Evolutionary conservation across 1,140 invertebrate species (phyloP), one percentile per base, ranked within the genome.

Genomic region (Drosophila asahinai): DNA sequence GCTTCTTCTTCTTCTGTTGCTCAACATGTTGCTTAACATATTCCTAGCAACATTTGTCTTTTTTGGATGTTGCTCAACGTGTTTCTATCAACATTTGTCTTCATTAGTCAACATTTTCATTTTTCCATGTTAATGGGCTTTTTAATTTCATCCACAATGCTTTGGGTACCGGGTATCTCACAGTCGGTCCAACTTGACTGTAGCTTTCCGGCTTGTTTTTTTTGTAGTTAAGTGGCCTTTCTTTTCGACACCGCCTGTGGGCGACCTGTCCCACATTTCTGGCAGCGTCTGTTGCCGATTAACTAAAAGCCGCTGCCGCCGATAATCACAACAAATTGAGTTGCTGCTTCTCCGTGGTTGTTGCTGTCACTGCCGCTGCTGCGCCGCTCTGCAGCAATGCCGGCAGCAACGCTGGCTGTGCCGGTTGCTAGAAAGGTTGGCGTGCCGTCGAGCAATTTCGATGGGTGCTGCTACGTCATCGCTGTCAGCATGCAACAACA

Each of bases 301-400:
- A 55, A 38, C 40, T 78, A 48, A 66, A 36, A 70, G 60, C 64
- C 60, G 38, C 38, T 57, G 54, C 45, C 19, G 83, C 54, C 64
- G 79, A 86, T 86, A 86, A 81, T 75, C 68, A 66, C 63, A 76
- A 72, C 54, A 82, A 86, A 86, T 86, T 71, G 73, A 86, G 83
- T 77, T 68, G 66, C 49, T 61, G 52, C 27, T 33, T 5, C 38
- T 33, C 17, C 9, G 22, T 42, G 55, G 38, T 42, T 22, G 57
- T 55, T 68, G 40, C 43, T 47, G 55, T 33, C 42, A 43, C 40
- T 42, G 40, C 40, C 40, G 15, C 40, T 42, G 58, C n/a, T 59
- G 55, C 7, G n/a, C 25, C 58, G 55, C 38, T n/a, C 14, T 11
- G 33, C 51, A 19, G 61, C 61, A 22, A 63, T 30, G 59, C 6